Percentiles rank a stretch among this genome's conserved stretches.
These are phyloP conservation scores for Spodoptera frugiperda DNA, from an alignment of 1,140 invertebrate species.

Conservation along the genomic window DNA sequence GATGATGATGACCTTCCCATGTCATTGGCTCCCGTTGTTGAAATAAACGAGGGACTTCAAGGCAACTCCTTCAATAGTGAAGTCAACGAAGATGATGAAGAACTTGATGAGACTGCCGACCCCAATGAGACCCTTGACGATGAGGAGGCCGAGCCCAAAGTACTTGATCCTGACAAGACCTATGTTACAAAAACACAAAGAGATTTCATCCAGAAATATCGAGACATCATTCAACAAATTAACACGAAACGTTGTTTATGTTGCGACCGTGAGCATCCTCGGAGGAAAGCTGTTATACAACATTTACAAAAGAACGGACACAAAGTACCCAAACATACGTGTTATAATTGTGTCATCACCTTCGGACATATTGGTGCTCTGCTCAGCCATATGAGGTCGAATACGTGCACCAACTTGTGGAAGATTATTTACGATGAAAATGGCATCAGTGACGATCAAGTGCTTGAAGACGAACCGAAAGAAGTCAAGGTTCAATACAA, in stretches of 20 bases:
- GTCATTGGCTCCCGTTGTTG: conserved; percentile 76
- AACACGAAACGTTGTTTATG: conserved; percentile 84
- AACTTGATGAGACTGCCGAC: conserved; percentile 72
- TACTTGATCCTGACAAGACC: conserved; percentile 75
- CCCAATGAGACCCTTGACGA: conserved; percentile 70
- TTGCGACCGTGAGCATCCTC: conserved; percentile 81
- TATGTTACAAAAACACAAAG: conserved; percentile 83
- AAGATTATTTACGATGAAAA: conserved; percentile 84
- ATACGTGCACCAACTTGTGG: conserved; percentile 83
- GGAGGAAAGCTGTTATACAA: conserved; percentile 84
- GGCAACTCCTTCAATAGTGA: conserved; percentile 74
- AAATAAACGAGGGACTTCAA: conserved; percentile 82
- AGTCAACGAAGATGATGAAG: conserved; percentile 71
- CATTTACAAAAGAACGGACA: conserved; percentile 85
- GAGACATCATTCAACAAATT: conserved; percentile 83
- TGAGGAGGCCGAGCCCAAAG: conserved; percentile 61
- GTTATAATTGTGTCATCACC: conserved; percentile 87
- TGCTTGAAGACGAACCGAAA: conserved; percentile 77
- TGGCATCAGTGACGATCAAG: conserved; percentile 82
- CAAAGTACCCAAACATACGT: conserved; percentile 86
- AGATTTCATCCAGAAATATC: conserved; percentile 82
- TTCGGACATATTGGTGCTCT: conserved; percentile 85
- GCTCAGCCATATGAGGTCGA: conserved; percentile 84
- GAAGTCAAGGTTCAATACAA: conserved; percentile 80
- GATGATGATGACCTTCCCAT: conserved; percentile 76